A percentile compares a stretch with the other conserved stretches of the same genome.
Conservation (phyloP, 2,113 vertebrate genomes). For the Sylvietta virens region DNA sequence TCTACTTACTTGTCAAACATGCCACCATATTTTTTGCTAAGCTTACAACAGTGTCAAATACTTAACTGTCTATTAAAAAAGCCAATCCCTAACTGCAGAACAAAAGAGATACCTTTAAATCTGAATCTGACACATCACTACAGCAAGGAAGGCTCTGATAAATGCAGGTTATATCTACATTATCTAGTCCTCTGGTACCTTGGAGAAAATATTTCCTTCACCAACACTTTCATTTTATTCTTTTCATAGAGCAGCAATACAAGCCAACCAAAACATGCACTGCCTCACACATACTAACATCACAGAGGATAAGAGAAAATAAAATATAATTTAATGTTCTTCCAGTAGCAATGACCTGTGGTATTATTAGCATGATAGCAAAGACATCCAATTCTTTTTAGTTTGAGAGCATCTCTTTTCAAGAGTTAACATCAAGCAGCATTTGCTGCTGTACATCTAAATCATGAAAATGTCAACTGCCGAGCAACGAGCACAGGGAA, state of each 20-base stretch:
- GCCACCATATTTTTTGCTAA: background rate
- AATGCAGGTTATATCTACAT: background rate
- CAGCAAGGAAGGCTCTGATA: background rate
- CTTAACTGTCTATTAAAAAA: background rate
- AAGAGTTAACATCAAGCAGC: background rate
- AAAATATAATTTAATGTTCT: background rate
- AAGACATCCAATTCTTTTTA: slow-evolving; percentile 6
- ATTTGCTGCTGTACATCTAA: background rate
- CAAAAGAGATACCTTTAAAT: background rate
- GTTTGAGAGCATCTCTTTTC: background rate
- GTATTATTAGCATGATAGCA: background rate
- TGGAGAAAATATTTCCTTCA: background rate
- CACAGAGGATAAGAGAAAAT: background rate
- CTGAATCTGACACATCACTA: background rate
- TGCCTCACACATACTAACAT: background rate
- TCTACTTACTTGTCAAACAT: background rate
- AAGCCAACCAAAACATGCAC: background rate
- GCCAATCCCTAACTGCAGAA: background rate
- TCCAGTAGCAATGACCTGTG: background rate
- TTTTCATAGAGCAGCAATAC: background rate
- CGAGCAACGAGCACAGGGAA: background rate
- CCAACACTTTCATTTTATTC: background rate
- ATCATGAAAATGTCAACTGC: background rate
- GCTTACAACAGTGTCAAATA: background rate
- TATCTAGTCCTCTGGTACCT: background rate